Base-by-base conservation (phyloP, 2,888 invertebrate species). In the Gymnoscelis rufifasciata region DNA sequence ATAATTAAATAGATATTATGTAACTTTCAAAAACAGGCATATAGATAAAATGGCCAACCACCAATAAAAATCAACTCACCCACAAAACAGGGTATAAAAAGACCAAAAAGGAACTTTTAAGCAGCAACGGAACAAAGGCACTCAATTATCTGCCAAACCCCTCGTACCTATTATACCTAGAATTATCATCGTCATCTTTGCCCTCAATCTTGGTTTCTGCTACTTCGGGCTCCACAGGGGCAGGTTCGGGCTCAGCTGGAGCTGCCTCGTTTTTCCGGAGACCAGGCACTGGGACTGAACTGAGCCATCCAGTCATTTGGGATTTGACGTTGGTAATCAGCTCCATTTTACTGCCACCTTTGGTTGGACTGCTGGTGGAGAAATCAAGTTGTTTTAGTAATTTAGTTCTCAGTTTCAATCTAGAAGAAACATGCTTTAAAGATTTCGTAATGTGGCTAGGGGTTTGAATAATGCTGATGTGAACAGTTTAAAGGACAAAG, bases 271-370 rank as follows among this genome's bases (percentile, higher is more conserved):
- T 90, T 87, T 93, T 93, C 73, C 93, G 90, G 56, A 95, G 87
- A 50, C 94, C 95, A 4, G 94, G 94, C 55, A 93, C 93, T 12
- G 91, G 91, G 45, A 93, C 93, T 36, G 93, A 92, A 50, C 93
- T 93, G 47, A 95, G 90, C 92, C 95, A 95, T 31, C 95, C 95
- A n/a, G 92, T 92, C 91, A 95, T 93, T 83, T 94, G 93, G 47
- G 92, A 93, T 89, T 95, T 95, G 48, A 95, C 95, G 67, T 95
- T 95, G 61, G 94, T 94, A 72, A 96, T 91, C 90, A 96, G 93
- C 70, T 95, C 95, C 68, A 94, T 74, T 71, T 93, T 93, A 74
- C 93, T 91, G 57, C 90, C 91, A 38, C 87, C 90, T 83, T 93
- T 93, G 51, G 93, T 93, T 19, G 93, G 93, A 71, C 94, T 94